Evolutionary conservation across 2,113 vertebrate species (phyloP).

Genomic region (Hydrolagus affinis): DNA sequence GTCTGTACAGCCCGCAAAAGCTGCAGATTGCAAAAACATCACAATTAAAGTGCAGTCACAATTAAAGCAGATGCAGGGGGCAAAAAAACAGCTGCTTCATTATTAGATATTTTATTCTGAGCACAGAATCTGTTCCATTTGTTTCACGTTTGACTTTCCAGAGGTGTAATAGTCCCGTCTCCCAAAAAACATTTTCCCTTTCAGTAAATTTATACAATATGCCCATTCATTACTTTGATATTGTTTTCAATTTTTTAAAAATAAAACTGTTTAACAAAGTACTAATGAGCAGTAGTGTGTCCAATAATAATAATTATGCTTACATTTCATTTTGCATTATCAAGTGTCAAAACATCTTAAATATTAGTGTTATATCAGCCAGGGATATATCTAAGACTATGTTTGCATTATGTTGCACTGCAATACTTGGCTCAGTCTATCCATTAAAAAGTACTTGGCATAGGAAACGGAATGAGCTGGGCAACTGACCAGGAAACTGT

Average conservation of each 20-base stretch:
- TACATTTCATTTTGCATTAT: background rate
- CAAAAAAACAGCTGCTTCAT: constrained; percentile 7
- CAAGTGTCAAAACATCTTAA: background rate
- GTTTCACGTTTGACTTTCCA: background rate
- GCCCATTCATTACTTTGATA: no score
- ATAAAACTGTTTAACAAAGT: no score
- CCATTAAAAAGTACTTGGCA: no score
- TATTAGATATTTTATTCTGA: background rate
- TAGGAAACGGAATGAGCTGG: background rate
- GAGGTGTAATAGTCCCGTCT: background rate
- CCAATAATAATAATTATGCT: background rate
- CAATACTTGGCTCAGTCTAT: background rate
- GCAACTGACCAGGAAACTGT: background rate
- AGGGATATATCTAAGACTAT: no score
- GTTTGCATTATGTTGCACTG: background rate
- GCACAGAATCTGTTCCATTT: background rate
- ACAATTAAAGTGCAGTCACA: constrained; percentile 4
- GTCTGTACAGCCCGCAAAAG: constrained; percentile 36
- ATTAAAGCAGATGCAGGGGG: background rate
- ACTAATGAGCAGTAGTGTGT: background rate
- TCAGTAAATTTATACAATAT: no score
- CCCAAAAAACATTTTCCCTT: background rate
- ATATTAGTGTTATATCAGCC: background rate
- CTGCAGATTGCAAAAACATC: constrained; percentile 18
- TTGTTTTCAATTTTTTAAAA: no score